Percentiles rank a stretch among this genome's conserved stretches.
These are phyloP conservation scores for Deroptyus accipitrinus DNA, from an alignment of 2,113 vertebrate species.

Conservation along the genomic window DNA sequence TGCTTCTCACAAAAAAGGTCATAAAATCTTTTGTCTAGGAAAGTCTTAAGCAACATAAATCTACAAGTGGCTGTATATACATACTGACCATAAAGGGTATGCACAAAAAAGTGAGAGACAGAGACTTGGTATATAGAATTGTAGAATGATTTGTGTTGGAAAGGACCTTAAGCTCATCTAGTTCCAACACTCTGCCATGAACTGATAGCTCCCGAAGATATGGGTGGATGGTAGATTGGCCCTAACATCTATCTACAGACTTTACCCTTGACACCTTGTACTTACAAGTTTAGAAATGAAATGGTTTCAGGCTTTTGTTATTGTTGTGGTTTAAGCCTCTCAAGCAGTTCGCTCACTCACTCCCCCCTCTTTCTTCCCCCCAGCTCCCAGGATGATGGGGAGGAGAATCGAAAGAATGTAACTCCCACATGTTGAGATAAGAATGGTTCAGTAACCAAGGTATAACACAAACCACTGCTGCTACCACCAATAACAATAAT, in stretches of 20 bases:
- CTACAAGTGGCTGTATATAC: neutral
- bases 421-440: too few relatives aligned
- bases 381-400: too few relatives aligned
- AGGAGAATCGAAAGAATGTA: too few relatives aligned
- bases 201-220: neutral
- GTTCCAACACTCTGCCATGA: neutral
- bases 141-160: neutral
- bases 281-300: neutral
- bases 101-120: neutral
- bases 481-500: too few relatives aligned
- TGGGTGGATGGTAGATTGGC: neutral
- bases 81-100: neutral
- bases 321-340: too few relatives aligned
- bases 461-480: too few relatives aligned
- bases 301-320: neutral
- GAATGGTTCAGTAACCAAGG: too few relatives aligned
- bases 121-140: neutral
- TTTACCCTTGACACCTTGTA: neutral
- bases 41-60: constrained; percentile 14
- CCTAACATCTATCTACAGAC: neutral
- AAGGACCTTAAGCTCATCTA: neutral
- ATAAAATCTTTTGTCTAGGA: neutral
- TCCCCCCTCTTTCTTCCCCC: too few relatives aligned
- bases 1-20: constrained; percentile 28
- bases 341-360: too few relatives aligned